Base-by-base conservation (phyloP, 2,113 vertebrate species). In the Ammospiza caudacuta region DNA sequence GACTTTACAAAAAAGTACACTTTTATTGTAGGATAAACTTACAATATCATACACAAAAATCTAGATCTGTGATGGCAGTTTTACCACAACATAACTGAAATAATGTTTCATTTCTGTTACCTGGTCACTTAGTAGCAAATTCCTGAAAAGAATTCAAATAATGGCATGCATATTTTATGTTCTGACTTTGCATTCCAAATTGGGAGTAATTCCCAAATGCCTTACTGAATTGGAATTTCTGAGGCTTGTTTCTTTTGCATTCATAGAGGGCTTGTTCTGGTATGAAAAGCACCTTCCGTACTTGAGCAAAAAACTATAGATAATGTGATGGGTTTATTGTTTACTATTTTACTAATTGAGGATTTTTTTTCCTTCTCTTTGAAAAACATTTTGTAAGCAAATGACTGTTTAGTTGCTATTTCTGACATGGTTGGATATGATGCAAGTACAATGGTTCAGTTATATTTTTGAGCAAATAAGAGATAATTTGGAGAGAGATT, bases 181-280 rank as follows among this genome's bases (percentile, higher is more conserved):
- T 95, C 77, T 49, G 68, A 19, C 55, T 83, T 77, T 95, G 74
- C 63, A 33, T 82, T 95, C 70, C 41, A 80, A 76, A 85, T 54
- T 87, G 61, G 47, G 54, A 84, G 31, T 46, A 89, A 28, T 94
- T n/a, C 52, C 43, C 43, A 92, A 78, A 67, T 95, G 47, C 54
- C 22, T 89, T 86, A 33, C 33, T 86, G 52, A 69, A 81, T 58
- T 17, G 18, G 55, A 96, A 37, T 93, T 89, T 89, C 94, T 93
- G 95, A 97, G 82, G 94, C 97, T 98, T 97, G 97, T 97, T 97
- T 97, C 97, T 97, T 97, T 96, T 97, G 95, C 96, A 96, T 97
- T 97, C 96, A 84, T 89, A 94, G 90, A 97, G 89, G 80, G 85
- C 85, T 93, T 37, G 96, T 97, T 95, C 77, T 96, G 85, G 79